These are phyloP conservation scores for Phalacrocorax aristotelis DNA, from an alignment of 2,113 vertebrate species.

Conservation along the genomic window DNA sequence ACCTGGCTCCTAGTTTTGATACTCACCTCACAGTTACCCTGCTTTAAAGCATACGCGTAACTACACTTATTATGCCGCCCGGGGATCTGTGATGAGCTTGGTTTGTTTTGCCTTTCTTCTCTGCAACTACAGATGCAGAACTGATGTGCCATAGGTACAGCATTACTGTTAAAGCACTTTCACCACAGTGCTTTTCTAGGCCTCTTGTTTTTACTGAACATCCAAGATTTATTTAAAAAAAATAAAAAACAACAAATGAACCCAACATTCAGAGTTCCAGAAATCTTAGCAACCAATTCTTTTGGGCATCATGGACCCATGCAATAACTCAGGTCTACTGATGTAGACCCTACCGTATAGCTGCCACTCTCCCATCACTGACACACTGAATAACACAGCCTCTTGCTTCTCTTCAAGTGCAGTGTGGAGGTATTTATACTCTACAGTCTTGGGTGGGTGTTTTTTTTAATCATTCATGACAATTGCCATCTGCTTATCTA, in stretches of 20 bases:
- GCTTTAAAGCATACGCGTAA: neutral
- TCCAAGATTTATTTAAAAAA: neutral
- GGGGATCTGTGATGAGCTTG: neutral
- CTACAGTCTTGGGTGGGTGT: neutral
- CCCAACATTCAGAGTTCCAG: neutral
- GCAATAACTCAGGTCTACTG: neutral
- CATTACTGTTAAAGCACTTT: neutral
- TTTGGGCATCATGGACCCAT: neutral
- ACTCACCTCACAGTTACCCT: neutral
- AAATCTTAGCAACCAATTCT: neutral
- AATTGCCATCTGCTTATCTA: constrained; percentile 27
- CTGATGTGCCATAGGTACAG: neutral
- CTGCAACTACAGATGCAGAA: neutral
- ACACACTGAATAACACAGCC: neutral
- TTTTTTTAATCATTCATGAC: neutral
- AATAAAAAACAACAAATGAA: neutral
- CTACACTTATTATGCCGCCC: neutral
- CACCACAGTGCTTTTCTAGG: neutral
- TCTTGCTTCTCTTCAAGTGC: neutral
- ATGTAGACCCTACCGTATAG: neutral
- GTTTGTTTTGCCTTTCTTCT: neutral
- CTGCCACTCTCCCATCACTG: neutral
- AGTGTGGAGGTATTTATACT: neutral
- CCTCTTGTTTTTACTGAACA: neutral
- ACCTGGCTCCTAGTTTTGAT: neutral